Evolutionary conservation across 2,888 invertebrate genomes (phyloP), one percentile per base, ranked within the genome.

Genomic region (Seira sanloemensis): DNA sequence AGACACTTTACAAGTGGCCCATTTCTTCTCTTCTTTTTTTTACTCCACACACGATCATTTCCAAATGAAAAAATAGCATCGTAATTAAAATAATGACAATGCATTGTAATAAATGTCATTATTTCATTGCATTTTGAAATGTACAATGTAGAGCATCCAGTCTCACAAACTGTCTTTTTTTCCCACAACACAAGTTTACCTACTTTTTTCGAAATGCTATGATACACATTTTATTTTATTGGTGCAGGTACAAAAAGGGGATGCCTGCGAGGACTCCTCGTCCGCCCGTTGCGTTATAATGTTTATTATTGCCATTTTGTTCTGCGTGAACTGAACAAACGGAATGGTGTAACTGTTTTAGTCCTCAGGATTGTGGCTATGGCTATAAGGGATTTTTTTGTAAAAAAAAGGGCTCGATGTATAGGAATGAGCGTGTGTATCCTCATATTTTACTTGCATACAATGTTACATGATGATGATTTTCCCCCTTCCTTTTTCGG

Each of bases 1-100:
- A 7, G 16, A 50, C n/a, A 12, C 50, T n/a, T 50, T 7, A 18
- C 12, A 50, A n/a, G 50, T 12, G 16, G 16, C 16, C 16, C 50
- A 12, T 50, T 50, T 50, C n/a, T n/a, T n/a, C n/a, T n/a, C n/a
- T n/a, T n/a, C n/a, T n/a, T n/a, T n/a, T n/a, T n/a, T n/a, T n/a
- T 2, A 50, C 2, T 50, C 16, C 12, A 16, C 50, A 12, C 50
- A 50, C 16, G 16, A 50, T 12, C 5, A 50, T 50, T 50, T 50
- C n/a, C n/a, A n/a, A n/a, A 50, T 50, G n/a, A 50, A 18, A 50
- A 50, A 50, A 50, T 50, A 50, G 50, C 16, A n/a, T 50, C 16
- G 50, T 12, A 50, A 50, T 50, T 50, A 50, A 50, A 50, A 50
- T 50, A 50, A 50, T 50, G 50, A 50, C 50, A 50, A 50, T 50